A percentile compares a stretch with the other conserved stretches of the same genome.
These are phyloP conservation scores for Meteorus colon DNA, from an alignment of 2,888 invertebrate genomes.

Conservation along the genomic window DNA sequence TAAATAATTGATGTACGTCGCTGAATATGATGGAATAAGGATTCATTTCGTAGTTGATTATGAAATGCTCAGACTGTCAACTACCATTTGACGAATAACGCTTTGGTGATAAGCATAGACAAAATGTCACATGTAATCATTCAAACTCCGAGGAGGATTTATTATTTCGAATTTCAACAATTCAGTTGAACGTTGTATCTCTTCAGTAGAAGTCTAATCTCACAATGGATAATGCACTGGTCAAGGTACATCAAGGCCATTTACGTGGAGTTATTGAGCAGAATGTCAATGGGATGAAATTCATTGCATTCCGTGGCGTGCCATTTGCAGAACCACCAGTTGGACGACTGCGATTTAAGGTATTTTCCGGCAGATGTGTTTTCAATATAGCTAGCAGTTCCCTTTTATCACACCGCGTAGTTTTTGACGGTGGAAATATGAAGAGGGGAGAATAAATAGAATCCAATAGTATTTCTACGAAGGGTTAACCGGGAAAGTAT, in stretches of 20 bases:
- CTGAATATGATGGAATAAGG: neutral
- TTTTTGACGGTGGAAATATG: no score
- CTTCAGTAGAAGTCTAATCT: no score
- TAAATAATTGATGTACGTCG: neutral
- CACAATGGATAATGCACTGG: conserved; percentile 31
- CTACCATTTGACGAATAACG: no score
- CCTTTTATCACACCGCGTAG: no score
- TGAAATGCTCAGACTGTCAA: no score
- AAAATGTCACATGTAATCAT: no score
- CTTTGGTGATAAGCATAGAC: no score
- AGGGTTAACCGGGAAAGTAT: no score
- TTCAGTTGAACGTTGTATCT: neutral
- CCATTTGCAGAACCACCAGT: conserved; percentile 57
- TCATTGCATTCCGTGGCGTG: conserved; percentile 54
- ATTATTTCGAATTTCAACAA: neutral
- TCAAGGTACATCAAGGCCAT: conserved; percentile 46
- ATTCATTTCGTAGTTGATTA: neutral
- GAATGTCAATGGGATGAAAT: conserved; percentile 45
- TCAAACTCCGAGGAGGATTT: no score
- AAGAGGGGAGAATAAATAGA: no score
- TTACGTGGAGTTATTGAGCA: conserved; percentile 50
- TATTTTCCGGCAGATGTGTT: conserved; percentile 37
- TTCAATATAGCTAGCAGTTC: no score
- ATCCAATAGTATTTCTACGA: no score
- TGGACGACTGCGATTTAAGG: conserved; percentile 54